phyloP scores from a whole-genome alignment of 1,140 invertebrate genomes.

The Drosophila suzukii region DNA sequence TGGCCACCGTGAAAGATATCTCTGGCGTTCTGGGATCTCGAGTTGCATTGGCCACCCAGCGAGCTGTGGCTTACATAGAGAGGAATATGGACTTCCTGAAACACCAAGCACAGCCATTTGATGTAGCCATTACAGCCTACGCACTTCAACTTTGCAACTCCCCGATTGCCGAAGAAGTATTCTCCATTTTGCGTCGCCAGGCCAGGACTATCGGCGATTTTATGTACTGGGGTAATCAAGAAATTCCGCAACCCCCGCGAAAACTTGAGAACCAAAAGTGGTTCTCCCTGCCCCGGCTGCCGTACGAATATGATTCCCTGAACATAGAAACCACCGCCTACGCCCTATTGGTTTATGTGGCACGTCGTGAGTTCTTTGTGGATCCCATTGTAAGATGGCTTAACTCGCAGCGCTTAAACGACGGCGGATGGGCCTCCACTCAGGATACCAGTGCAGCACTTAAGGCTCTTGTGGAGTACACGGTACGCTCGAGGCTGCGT shows the following conservation, averaged over 20 bases:
- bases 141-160: slow-evolving; percentile 92
- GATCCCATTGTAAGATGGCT: slow-evolving; percentile 97
- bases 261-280: slow-evolving; percentile 96
- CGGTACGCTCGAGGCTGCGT: slow-evolving; percentile 91
- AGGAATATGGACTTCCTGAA: slow-evolving; percentile 91
- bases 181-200: slow-evolving; percentile 88
- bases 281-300: slow-evolving; percentile 93
- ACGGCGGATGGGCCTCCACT: slow-evolving; percentile 97
- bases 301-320: slow-evolving; percentile 94
- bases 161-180: slow-evolving; percentile 92
- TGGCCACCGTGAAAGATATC: slow-evolving; percentile 93
- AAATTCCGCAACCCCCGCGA: slow-evolving; percentile 90
- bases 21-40: slow-evolving; percentile 90
- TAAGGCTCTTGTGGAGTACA: slow-evolving; percentile 96
- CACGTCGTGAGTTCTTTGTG: slow-evolving; percentile 91
- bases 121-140: slow-evolving; percentile 94
- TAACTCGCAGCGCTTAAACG: slow-evolving; percentile 94
- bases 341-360: slow-evolving; percentile 94
- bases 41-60: slow-evolving; percentile 89
- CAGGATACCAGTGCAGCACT: slow-evolving; percentile 93
- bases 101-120: slow-evolving; percentile 90
- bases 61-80: slow-evolving; percentile 93
- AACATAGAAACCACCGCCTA: slow-evolving; percentile 97
- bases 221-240: slow-evolving; percentile 93
- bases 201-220: slow-evolving; percentile 89